These are phyloP conservation scores for Scaptodrosophila latifasciaeformis DNA, from an alignment of 2,888 invertebrate species.

Conservation along the genomic window DNA sequence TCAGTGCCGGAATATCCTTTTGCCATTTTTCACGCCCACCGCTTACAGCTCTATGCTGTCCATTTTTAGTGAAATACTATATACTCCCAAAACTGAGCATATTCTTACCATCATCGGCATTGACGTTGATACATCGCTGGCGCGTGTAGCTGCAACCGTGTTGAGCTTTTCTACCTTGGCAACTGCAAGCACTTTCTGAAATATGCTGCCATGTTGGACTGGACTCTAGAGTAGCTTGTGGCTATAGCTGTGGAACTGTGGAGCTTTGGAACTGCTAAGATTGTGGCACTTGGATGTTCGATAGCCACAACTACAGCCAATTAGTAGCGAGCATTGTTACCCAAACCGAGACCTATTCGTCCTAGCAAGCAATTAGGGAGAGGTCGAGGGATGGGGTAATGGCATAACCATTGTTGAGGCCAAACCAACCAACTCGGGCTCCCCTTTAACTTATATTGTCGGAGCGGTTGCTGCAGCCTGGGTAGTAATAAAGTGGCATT, in stretches of 20 bases:
- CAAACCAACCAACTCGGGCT: neutral
- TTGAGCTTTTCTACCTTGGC: too few relatives aligned
- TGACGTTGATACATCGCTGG: conserved; percentile 10
- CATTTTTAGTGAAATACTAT: conserved; percentile 25
- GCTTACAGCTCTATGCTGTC: neutral
- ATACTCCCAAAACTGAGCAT: conserved; percentile 16
- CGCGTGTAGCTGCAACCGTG: too few relatives aligned
- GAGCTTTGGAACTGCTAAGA: too few relatives aligned
- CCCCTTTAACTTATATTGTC: too few relatives aligned
- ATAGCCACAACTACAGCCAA: conserved; percentile 27
- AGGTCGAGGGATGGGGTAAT: too few relatives aligned
- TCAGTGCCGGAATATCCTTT: conserved; percentile 12
- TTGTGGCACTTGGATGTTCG: conserved; percentile 3
- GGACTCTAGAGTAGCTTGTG: too few relatives aligned
- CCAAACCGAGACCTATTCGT: too few relatives aligned
- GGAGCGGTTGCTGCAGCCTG: neutral
- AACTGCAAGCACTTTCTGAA: too few relatives aligned
- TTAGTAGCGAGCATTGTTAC: conserved; percentile 26
- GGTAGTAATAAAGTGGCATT: conserved; percentile 4
- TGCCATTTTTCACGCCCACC: conserved; percentile 13
- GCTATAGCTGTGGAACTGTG: neutral
- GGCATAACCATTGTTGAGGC: too few relatives aligned
- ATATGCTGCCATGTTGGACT: too few relatives aligned
- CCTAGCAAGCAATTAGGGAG: too few relatives aligned
- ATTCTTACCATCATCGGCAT: conserved; percentile 22